These are phyloP conservation scores for Gadopsis bispinosus DNA, from an alignment of 2,797 vertebrate genomes.

Conservation along the genomic window DNA sequence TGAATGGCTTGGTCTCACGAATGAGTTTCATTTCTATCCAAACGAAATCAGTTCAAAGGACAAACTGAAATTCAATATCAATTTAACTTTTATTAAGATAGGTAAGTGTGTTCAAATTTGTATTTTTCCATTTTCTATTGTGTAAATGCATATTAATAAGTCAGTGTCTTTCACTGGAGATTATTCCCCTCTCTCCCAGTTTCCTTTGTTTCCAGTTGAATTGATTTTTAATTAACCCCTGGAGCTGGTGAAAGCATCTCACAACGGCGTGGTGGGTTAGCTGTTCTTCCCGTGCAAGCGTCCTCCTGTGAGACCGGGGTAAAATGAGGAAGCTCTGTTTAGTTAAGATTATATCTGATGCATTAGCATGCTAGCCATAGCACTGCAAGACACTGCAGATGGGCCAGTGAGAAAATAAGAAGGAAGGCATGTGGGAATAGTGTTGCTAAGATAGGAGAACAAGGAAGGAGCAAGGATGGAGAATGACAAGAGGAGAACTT, in stretches of 20 bases:
- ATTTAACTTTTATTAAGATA: conserved; percentile 58
- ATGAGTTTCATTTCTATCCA: conserved; percentile 40
- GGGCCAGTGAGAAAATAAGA: conserved; percentile 52
- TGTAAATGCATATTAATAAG: conserved; percentile 67
- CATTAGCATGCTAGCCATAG: conserved; percentile 76
- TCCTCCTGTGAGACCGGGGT: conserved; percentile 58
- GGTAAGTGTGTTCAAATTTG: conserved; percentile 46
- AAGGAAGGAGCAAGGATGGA: conserved; percentile 41
- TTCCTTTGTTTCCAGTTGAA: conserved; percentile 75
- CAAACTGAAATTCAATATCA: conserved; percentile 59
- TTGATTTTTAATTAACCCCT: conserved; percentile 82
- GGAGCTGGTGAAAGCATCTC: conserved; percentile 66
- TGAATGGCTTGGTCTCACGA: conserved; percentile 39
- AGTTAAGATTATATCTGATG: conserved; percentile 73
- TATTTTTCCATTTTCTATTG: conserved; percentile 55
- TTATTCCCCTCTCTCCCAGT: conserved; percentile 44
- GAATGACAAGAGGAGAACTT: conserved; percentile 50
- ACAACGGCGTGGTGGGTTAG: conserved; percentile 42
- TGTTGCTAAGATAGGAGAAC: conserved; percentile 23
- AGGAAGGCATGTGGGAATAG: conserved; percentile 57
- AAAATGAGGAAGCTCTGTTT: conserved; percentile 70
- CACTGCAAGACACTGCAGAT: conserved; percentile 47
- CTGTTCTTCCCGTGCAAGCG: conserved; percentile 49
- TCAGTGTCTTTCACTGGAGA: conserved; percentile 54
- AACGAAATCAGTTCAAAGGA: conserved; percentile 53